phyloP scores from a whole-genome alignment of 1,140 invertebrate genomes.

The Venturia canescens region DNA sequence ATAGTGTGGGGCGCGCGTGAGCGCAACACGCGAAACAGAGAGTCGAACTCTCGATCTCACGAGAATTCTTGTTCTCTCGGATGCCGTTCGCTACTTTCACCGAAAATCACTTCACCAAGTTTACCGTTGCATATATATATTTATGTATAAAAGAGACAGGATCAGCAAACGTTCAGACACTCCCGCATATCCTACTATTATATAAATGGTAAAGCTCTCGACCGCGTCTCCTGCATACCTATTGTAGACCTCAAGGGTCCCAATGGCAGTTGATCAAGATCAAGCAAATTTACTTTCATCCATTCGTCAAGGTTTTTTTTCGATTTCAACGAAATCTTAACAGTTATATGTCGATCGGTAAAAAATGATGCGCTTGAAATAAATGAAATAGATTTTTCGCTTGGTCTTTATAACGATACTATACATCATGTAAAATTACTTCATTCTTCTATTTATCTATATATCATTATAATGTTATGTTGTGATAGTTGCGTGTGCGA shows the following conservation, averaged over 20 bases:
- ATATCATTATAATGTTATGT: too few relatives aligned
- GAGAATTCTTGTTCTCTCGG: not conserved
- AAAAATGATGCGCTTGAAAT: too few relatives aligned
- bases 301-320: not conserved
- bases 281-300: too few relatives aligned
- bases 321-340: not conserved
- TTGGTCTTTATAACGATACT: too few relatives aligned
- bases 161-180: not conserved
- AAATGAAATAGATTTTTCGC: too few relatives aligned
- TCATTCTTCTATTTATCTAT: too few relatives aligned
- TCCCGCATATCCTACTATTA: not conserved
- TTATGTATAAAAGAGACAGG: not conserved
- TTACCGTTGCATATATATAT: slow-evolving; percentile 25
- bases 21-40: not conserved
- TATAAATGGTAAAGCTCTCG: not conserved
- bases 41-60: not conserved
- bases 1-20: not conserved
- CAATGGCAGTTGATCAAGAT: not conserved
- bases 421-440: too few relatives aligned
- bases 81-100: slow-evolving; percentile 38
- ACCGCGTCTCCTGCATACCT: not conserved
- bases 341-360: too few relatives aligned
- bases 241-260: not conserved
- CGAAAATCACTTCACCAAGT: slow-evolving; percentile 21
- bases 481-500: too few relatives aligned